Evolutionary conservation across 2,888 invertebrate genomes (phyloP).

Genomic region (Teleogryllus oceanicus): DNA sequence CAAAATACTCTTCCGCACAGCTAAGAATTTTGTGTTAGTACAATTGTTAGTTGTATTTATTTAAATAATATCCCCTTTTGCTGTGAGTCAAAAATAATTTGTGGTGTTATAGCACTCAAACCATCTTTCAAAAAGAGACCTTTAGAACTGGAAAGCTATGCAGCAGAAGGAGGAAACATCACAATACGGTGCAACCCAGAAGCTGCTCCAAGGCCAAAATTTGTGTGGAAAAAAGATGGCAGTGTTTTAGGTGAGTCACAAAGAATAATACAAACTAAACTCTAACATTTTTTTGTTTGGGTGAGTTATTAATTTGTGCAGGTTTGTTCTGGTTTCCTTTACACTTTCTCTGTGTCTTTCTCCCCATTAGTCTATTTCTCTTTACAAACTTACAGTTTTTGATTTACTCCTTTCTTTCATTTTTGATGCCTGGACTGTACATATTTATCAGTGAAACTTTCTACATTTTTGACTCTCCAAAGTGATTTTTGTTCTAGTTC

Average conservation of each 20-base stretch:
- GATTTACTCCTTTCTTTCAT: too few species aligned
- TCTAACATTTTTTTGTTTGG: too few species aligned
- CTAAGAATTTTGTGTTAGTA: conserved; percentile 76
- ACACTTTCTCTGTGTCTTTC: too few species aligned
- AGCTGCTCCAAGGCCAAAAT: conserved; percentile 85
- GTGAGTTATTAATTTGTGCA: too few species aligned
- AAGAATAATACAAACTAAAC: too few species aligned
- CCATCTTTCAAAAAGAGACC: conserved; percentile 89
- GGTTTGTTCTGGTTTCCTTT: too few species aligned
- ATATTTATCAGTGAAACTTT: too few species aligned
- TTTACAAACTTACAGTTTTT: too few species aligned
- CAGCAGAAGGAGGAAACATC: conserved; percentile 85
- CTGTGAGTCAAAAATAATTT: conserved; percentile 12
- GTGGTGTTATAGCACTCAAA: conserved; percentile 54
- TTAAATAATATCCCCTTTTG: not conserved
- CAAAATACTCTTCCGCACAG: conserved; percentile 83
- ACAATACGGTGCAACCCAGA: conserved; percentile 90
- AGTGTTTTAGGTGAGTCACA: conserved; percentile 55
- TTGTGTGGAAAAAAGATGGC: conserved; percentile 87
- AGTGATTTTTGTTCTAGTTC: too few species aligned
- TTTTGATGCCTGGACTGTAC: too few species aligned
- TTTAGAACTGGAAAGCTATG: conserved; percentile 84
- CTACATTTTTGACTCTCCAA: too few species aligned
- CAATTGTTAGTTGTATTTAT: not conserved
- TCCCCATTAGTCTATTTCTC: too few species aligned